phyloP scores from a whole-genome alignment of 2,113 vertebrate genomes.

The Ploceus nigricollis region DNA sequence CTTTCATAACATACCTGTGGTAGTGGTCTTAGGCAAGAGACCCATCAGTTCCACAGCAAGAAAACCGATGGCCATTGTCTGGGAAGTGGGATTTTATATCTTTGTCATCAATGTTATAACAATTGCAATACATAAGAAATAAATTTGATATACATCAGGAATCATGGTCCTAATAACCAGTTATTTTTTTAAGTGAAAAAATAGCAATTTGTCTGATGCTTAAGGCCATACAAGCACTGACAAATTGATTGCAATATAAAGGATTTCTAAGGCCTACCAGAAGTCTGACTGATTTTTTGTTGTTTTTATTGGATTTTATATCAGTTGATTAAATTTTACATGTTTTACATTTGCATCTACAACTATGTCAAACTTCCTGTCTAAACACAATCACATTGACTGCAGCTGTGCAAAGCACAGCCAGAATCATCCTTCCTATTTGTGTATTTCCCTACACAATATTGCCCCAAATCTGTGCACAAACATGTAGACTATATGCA shows the following conservation, averaged over 20 bases:
- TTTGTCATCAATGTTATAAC: background rate
- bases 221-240: background rate
- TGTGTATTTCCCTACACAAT: background rate
- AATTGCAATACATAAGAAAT: background rate
- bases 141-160: background rate
- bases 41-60: background rate
- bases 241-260: background rate
- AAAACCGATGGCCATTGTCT: background rate
- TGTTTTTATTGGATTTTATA: background rate
- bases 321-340: background rate
- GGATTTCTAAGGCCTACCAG: background rate
- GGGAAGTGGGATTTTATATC: background rate
- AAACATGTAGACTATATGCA: background rate
- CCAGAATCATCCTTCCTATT: background rate
- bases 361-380: background rate
- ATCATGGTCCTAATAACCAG: background rate
- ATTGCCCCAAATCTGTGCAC: background rate
- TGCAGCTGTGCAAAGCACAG: background rate
- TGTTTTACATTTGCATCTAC: background rate
- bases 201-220: background rate
- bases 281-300: background rate
- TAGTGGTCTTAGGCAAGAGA: background rate
- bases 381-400: background rate
- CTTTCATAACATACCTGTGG: background rate
- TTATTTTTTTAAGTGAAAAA: background rate